Percentiles rank a stretch among this genome's conserved stretches.
phyloP scores from a whole-genome alignment of 2,888 invertebrate species.

The Plemyria rubiginata region DNA sequence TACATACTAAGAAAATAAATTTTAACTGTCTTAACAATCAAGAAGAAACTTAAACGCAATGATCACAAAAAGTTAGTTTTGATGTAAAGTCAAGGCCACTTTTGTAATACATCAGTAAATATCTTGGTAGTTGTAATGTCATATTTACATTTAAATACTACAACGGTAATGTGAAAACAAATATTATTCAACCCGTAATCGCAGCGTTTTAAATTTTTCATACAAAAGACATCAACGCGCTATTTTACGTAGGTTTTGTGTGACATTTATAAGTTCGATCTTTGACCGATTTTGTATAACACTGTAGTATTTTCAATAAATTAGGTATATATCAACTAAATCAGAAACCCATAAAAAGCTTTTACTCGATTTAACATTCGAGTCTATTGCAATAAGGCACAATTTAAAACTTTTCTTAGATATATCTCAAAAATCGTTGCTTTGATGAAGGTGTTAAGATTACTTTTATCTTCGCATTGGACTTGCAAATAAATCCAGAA shows the following conservation, averaged over 20 bases:
- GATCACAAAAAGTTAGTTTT: background rate
- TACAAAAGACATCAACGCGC: slow-evolving; percentile 23
- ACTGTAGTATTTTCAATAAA: background rate
- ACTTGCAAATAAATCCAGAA: slow-evolving; percentile 50
- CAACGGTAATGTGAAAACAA: too few relatives aligned
- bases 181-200: background rate
- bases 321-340: background rate
- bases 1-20: background rate
- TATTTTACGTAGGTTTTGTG: background rate
- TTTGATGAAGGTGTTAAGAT: background rate
- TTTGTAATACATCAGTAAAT: background rate
- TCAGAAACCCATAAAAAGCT: background rate
- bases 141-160: background rate
- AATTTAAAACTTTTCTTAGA: background rate
- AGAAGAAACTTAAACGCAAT: background rate
- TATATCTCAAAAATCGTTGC: background rate
- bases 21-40: background rate
- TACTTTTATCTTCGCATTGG: background rate
- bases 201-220: slow-evolving; percentile 1
- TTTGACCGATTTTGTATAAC: background rate
- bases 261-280: background rate
- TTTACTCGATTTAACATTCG: background rate
- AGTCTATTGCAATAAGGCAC: background rate
- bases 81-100: background rate
- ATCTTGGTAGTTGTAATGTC: background rate